Percentiles rank a stretch among this genome's conserved stretches.
These are phyloP conservation scores for Bergia sp. DNA, from an alignment of 92 coral and sea anemone species.

Conservation along the genomic window DNA sequence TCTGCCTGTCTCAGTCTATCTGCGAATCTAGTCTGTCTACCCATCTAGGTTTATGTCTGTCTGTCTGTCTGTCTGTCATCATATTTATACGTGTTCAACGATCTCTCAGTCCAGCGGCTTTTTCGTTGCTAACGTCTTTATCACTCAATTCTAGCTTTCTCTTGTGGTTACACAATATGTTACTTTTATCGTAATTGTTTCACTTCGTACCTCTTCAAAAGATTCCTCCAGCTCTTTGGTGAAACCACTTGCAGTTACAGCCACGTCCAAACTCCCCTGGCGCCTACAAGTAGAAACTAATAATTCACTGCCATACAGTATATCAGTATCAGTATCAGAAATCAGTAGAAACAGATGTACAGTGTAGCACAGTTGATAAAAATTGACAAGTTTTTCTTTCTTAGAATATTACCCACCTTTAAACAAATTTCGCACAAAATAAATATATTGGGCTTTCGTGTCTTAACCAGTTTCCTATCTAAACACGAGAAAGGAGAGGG, in stretches of 20 bases:
- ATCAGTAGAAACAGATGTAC: not conserved
- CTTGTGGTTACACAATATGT: not conserved
- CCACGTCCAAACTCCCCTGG: slow-evolving; percentile 85
- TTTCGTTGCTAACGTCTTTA: not conserved
- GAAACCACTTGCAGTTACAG: slow-evolving; percentile 93
- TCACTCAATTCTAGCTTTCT: not conserved
- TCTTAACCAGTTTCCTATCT: too few relatives aligned
- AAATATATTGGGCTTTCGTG: too few relatives aligned
- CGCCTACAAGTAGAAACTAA: slow-evolving; percentile 64
- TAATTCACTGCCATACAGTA: not conserved
- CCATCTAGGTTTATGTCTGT: not conserved
- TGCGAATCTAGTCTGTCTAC: not conserved
- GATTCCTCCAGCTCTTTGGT: slow-evolving; percentile 90
- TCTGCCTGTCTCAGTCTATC: not conserved
- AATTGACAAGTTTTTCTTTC: too few relatives aligned
- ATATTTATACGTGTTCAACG: not conserved
- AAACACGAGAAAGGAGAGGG: too few relatives aligned
- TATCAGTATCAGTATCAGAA: too few relatives aligned
- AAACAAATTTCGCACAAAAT: too few relatives aligned
- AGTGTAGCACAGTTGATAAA: not conserved
- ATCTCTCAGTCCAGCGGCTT: not conserved
- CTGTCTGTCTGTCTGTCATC: not conserved
- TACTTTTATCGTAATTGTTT: not conserved
- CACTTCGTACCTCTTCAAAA: slow-evolving; percentile 76
- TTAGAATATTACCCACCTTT: too few relatives aligned